These are phyloP conservation scores for Calypte anna DNA, from an alignment of 2,113 vertebrate genomes.

Conservation along the genomic window DNA sequence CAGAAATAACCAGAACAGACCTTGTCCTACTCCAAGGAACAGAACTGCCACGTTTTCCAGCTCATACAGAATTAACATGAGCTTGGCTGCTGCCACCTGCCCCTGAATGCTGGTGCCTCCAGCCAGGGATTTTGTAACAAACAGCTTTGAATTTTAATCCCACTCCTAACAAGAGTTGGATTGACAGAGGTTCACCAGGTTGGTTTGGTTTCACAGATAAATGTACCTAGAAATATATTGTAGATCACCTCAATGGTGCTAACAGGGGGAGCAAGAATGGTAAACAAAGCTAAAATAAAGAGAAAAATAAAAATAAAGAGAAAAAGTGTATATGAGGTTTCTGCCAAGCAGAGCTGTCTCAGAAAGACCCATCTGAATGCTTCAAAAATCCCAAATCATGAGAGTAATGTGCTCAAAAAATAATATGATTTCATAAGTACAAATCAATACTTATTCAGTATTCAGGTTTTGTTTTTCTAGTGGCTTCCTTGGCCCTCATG, in stretches of 20 bases:
- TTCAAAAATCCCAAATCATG: background rate
- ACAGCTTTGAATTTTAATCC: background rate
- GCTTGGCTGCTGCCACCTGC: background rate
- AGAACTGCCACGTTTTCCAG: background rate
- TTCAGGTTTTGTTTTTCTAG: background rate
- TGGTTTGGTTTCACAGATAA: background rate
- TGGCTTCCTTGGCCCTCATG: background rate
- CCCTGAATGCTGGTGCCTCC: background rate
- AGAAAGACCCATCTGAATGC: background rate
- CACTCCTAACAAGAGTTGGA: background rate
- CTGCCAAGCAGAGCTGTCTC: background rate
- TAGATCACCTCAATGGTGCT: background rate
- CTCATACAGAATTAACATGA: background rate
- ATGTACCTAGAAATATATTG: background rate
- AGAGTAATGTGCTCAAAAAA: background rate
- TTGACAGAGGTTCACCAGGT: background rate
- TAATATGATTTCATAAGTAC: background rate
- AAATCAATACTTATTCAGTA: background rate
- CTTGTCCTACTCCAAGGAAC: background rate
- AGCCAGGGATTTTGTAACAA: background rate
- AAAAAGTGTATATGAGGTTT: background rate
- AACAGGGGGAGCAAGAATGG: background rate
- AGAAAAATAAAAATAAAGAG: constrained; percentile 2
- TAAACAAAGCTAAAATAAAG: background rate
- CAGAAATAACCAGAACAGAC: background rate